Conservation (phyloP, 2,888 invertebrate species). For the Crocallis elinguaria region DNA sequence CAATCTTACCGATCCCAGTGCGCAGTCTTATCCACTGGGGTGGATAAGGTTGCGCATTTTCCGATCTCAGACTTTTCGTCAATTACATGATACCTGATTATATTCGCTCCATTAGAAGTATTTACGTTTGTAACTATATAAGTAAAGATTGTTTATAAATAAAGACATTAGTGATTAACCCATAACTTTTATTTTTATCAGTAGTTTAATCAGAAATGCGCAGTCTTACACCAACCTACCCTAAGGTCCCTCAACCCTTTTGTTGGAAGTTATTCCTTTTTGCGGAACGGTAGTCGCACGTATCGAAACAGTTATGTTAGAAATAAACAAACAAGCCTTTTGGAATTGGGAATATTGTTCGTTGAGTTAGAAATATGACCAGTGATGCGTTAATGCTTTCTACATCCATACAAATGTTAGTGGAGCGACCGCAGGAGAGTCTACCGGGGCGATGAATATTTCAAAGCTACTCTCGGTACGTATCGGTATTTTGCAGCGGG, state of each 20-base stretch:
- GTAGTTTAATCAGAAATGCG: too few species aligned
- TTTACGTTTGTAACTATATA: too few species aligned
- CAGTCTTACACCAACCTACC: too few species aligned
- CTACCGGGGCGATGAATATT: conserved; percentile 21
- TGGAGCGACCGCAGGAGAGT: conserved; percentile 28
- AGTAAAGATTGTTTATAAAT: too few species aligned
- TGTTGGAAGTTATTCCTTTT: conserved; percentile 1
- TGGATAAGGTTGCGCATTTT: too few species aligned
- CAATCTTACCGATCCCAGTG: too few species aligned
- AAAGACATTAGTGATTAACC: too few species aligned
- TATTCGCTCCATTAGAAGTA: too few species aligned
- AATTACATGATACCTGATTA: too few species aligned
- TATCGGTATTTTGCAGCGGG: neutral
- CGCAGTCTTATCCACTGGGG: too few species aligned
- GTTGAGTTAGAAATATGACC: conserved; percentile 54
- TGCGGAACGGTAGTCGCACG: neutral
- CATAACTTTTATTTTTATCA: too few species aligned
- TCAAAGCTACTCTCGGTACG: neutral
- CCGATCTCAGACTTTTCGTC: too few species aligned
- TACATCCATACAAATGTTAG: conserved; percentile 44
- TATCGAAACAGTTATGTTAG: conserved; percentile 26
- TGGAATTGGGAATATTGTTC: conserved; percentile 52
- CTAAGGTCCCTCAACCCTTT: conserved; percentile 6
- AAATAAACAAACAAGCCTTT: conserved; percentile 38
- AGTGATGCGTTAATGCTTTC: conserved; percentile 48